Evolutionary conservation across 1,140 invertebrate species (phyloP), one percentile per base, ranked within the genome.

Genomic region (Bombus sylvicola): DNA sequence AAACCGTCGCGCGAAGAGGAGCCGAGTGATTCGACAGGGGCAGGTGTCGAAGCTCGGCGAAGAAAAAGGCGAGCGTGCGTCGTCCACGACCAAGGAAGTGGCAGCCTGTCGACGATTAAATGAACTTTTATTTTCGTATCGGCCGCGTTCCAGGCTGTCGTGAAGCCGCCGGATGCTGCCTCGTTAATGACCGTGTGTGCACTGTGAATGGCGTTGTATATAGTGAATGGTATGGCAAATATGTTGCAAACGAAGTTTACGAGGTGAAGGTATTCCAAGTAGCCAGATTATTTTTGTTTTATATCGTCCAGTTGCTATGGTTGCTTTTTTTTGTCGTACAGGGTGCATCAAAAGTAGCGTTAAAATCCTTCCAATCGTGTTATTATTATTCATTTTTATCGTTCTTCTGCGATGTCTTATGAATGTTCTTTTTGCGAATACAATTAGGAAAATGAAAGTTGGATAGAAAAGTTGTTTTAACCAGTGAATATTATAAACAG

Each of bases 41-140:
- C 83, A 85, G 83, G 83, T 85, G 83, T 85, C 77, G 69, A 85
- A 79, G 77, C 77, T 80, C 25, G 37, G 34, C 18, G 28, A 53
- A 76, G 82, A 71, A 71, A 59, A 78, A 79, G 43, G 39, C 41
- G 59, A 75, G 31, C 66, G 39, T 25, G 53, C 34, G 37, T 22
- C 25, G 47, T 69, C 66, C 57, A 34, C 15, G 66, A 34, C n/a
- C 31, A 12, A n/a, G 15, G 37, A 28, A 77, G 76, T 43, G 68
- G 76, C 76, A 85, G 75, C 82, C 68, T 84, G 75, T 71, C 76
- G 64, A 28, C 76, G 75, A 68, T 79, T 84, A 84, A 84, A 69
- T 2, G 82, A 43, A 47, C 53, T 75, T 79, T 69, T 71, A 69
- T 79, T 84, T 62, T 77, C 37, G 22, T 79, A 62, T 57, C 66